Evolutionary conservation across 92 coral and sea anemone genomes (phyloP).

Genomic region (Parazoanthus darwini): DNA sequence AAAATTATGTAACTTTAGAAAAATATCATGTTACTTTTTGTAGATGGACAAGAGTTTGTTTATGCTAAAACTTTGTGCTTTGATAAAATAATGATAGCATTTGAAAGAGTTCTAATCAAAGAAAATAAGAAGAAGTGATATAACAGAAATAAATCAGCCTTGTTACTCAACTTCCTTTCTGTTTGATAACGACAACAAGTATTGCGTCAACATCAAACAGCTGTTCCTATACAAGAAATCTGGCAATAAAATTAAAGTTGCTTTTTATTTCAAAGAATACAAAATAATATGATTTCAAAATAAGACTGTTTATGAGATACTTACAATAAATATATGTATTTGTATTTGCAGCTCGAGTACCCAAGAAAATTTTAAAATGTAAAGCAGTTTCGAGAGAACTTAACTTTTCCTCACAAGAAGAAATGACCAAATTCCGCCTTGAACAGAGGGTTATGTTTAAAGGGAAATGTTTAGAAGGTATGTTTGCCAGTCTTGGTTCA

Average conservation of each 20-base stretch:
- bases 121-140: too few species aligned
- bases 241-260: background rate
- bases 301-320: background rate
- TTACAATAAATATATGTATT: background rate
- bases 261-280: background rate
- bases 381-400: slow-evolving; percentile 98
- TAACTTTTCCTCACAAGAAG: slow-evolving; percentile 94
- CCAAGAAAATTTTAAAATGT: slow-evolving; percentile 96
- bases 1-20: too few species aligned
- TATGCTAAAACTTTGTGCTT: too few species aligned
- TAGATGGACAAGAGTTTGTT: too few species aligned
- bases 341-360: slow-evolving; percentile 85
- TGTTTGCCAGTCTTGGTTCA: background rate
- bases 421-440: slow-evolving; percentile 97
- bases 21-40: too few species aligned
- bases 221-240: too few species aligned
- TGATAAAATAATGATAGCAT: too few species aligned
- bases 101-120: too few species aligned
- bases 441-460: slow-evolving; percentile 97
- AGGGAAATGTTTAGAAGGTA: slow-evolving; percentile 99
- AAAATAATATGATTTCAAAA: background rate
- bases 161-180: too few species aligned
- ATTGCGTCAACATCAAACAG: too few species aligned
- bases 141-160: too few species aligned
- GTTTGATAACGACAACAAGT: too few species aligned